These are phyloP conservation scores for Toxotes chatareus DNA, from an alignment of 2,113 vertebrate species.

Conservation along the genomic window DNA sequence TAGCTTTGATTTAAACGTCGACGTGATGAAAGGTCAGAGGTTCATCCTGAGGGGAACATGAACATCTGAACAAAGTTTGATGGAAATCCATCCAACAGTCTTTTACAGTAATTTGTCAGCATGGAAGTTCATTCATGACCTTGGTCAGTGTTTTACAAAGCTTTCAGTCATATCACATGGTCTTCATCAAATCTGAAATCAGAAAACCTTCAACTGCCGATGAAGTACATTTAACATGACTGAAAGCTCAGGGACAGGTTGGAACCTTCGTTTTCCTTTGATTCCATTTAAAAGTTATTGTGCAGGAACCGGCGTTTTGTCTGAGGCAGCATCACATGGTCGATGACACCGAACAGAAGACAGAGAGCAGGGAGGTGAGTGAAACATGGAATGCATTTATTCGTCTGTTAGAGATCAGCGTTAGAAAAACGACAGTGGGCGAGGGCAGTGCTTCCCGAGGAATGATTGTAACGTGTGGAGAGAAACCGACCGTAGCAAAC, in stretches of 20 bases:
- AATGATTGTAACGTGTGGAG: slow-evolving; percentile 58
- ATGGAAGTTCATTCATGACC: no score
- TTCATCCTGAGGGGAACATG: no score
- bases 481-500: slow-evolving; percentile 45
- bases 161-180: neutral
- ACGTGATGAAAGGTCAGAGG: neutral
- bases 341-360: neutral
- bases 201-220: neutral
- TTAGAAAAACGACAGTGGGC: slow-evolving; percentile 81
- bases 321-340: neutral
- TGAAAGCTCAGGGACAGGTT: neutral
- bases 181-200: neutral
- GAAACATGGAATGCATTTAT: slow-evolving; percentile 82
- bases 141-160: no score
- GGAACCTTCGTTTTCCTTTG: neutral
- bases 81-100: neutral
- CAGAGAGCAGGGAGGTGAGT: slow-evolving; percentile 31
- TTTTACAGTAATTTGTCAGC: no score
- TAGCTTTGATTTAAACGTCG: no score
- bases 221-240: neutral
- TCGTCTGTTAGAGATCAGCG: slow-evolving; percentile 82
- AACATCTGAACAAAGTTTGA: no score
- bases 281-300: neutral
- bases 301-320: neutral
- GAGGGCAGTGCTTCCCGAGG: slow-evolving; percentile 67